Evolutionary conservation across 2,888 invertebrate species (phyloP).

Genomic region (Tanytarsus gracilentus): DNA sequence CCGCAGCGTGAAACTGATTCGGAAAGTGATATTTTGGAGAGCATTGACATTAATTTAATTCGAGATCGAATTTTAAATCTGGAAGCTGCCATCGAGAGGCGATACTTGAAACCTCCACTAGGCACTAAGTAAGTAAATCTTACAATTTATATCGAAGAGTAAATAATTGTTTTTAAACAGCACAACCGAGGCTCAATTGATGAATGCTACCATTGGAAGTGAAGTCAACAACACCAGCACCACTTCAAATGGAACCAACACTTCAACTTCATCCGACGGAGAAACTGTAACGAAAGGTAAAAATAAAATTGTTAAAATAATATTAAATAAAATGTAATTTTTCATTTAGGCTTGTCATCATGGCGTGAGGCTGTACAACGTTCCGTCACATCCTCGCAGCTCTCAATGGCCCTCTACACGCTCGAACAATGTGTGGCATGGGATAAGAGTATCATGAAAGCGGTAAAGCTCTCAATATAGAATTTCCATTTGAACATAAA

Average conservation of each 20-base stretch:
- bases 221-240: slow-evolving; percentile 45
- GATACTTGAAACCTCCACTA: slow-evolving; percentile 88
- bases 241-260: slow-evolving; percentile 36
- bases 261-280: background rate
- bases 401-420: slow-evolving; percentile 81
- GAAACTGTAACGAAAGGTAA: slow-evolving; percentile 27
- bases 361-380: slow-evolving; percentile 87
- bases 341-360: slow-evolving; percentile 53
- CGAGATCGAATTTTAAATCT: slow-evolving; percentile 66
- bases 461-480: slow-evolving; percentile 60
- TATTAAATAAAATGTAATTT: background rate
- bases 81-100: slow-evolving; percentile 83
- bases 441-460: slow-evolving; percentile 99
- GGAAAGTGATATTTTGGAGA: slow-evolving; percentile 40
- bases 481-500: background rate
- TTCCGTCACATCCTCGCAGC: slow-evolving; percentile 79
- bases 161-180: slow-evolving; percentile 34
- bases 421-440: slow-evolving; percentile 90
- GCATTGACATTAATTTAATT: slow-evolving; percentile 43
- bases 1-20: slow-evolving; percentile 53
- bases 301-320: background rate
- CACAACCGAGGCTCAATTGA: slow-evolving; percentile 54
- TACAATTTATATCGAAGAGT: background rate
- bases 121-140: slow-evolving; percentile 48
- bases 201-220: slow-evolving; percentile 46